Conservation (phyloP, 2,113 vertebrate species). For the Callocephalon fimbriatum region DNA sequence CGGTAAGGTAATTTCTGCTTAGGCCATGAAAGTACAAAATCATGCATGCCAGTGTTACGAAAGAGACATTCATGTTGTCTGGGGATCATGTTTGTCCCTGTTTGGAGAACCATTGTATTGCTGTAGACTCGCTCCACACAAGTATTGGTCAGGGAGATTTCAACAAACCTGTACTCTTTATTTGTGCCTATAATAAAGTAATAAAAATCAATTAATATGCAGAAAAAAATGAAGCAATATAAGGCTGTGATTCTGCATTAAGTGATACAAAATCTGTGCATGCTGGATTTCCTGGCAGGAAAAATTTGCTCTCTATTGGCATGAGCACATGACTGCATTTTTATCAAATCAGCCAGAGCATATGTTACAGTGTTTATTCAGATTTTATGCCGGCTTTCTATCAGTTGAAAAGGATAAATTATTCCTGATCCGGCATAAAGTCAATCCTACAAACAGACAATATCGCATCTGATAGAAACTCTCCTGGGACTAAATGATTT, state of each 20-base stretch:
- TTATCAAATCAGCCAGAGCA: constrained; percentile 42
- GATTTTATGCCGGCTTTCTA: constrained; percentile 37
- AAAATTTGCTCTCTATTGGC: constrained; percentile 21
- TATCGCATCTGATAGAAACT: constrained; percentile 3
- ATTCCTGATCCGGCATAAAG: constrained; percentile 1
- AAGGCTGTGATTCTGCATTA: background rate
- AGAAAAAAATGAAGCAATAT: background rate
- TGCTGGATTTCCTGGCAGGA: background rate
- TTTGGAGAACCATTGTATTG: background rate
- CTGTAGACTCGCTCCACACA: background rate
- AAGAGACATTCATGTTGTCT: background rate
- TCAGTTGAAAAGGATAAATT: background rate
- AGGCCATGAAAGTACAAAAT: background rate
- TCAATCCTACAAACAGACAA: background rate
- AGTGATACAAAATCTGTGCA: background rate
- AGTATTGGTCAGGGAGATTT: background rate
- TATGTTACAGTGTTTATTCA: constrained; percentile 39
- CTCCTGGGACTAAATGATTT: constrained; percentile 38
- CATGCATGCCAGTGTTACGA: background rate
- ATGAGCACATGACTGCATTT: background rate
- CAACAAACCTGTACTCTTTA: background rate
- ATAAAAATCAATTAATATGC: background rate
- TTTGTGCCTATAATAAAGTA: background rate
- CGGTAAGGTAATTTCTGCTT: background rate
- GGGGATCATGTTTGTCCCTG: background rate